Percentiles rank a stretch among this genome's conserved stretches.
Conservation (phyloP, 1,140 invertebrate genomes). For the Drosophila ercepeae region DNA sequence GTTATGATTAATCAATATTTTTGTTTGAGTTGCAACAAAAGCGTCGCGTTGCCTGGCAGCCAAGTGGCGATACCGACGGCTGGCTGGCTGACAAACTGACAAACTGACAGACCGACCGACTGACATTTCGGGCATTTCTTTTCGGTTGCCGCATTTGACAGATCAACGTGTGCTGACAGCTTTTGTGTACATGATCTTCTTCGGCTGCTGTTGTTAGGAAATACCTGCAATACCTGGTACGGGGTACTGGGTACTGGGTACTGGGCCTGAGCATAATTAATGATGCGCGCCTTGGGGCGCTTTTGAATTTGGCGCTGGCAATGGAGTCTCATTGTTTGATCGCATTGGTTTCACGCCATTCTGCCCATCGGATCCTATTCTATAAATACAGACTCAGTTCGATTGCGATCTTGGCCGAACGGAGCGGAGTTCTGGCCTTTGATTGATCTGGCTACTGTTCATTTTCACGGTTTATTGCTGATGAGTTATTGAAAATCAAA, state of each 20-base stretch:
- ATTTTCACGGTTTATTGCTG: constrained; percentile 70
- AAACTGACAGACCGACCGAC: constrained; percentile 14
- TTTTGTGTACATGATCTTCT: constrained; percentile 55
- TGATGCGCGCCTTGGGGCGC: constrained; percentile 75
- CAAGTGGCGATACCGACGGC: constrained; percentile 53
- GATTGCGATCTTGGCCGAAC: constrained; percentile 35
- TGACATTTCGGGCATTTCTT: constrained; percentile 64
- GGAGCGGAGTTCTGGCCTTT: constrained; percentile 56
- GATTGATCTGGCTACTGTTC: constrained; percentile 77
- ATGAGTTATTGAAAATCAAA: constrained; percentile 58
- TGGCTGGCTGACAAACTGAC: constrained; percentile 11
- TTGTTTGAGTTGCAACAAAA: constrained; percentile 77
- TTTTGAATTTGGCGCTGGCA: constrained; percentile 73
- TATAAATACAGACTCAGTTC: constrained; percentile 18
- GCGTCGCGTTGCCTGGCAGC: constrained; percentile 44
- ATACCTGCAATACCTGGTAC: constrained; percentile 6
- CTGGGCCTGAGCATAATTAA: constrained; percentile 74
- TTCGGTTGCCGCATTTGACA: constrained; percentile 71
- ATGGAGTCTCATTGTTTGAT: constrained; percentile 65
- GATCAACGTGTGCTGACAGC: constrained; percentile 80
- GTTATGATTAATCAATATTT: constrained; percentile 80
- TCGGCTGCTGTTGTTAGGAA: constrained; percentile 54
- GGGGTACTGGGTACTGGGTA: too few species aligned
- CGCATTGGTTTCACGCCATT: constrained; percentile 73
- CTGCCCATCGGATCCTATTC: constrained; percentile 27